These are phyloP conservation scores for Crenuchus spilurus DNA, from an alignment of 2,797 vertebrate species.

Conservation along the genomic window DNA sequence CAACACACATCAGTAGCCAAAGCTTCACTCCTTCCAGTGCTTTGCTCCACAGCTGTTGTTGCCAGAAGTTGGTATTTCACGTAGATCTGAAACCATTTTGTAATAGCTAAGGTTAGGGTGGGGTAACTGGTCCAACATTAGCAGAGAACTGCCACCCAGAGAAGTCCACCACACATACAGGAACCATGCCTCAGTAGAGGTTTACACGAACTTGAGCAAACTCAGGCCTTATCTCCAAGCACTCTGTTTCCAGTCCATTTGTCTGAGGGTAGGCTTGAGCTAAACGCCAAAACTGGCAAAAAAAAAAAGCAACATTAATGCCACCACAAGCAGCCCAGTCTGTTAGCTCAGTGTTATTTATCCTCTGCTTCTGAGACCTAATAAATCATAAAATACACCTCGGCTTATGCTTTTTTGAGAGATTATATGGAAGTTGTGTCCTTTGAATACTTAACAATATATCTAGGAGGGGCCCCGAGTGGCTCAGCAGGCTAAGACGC, in stretches of 20 bases:
- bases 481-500: no score
- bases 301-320: conserved; percentile 22
- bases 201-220: conserved; percentile 43
- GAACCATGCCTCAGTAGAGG: conserved; percentile 47
- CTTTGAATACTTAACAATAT: no score
- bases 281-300: conserved; percentile 31
- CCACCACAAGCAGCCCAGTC: conserved; percentile 15
- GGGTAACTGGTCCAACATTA: conserved; percentile 16
- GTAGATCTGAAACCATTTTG: neutral
- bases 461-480: no score
- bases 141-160: conserved; percentile 1
- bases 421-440: neutral
- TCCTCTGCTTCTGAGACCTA: neutral
- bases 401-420: neutral
- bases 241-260: conserved; percentile 58
- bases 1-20: neutral
- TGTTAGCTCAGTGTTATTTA: conserved; percentile 11
- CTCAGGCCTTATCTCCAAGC: conserved; percentile 51
- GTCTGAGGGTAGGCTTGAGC: conserved; percentile 38
- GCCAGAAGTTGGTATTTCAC: neutral
- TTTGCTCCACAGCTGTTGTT: neutral
- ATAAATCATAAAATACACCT: neutral
- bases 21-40: neutral
- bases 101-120: neutral
- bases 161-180: conserved; percentile 32